These are phyloP conservation scores for Elysia crispata DNA, from an alignment of 2,888 invertebrate genomes.

Conservation along the genomic window DNA sequence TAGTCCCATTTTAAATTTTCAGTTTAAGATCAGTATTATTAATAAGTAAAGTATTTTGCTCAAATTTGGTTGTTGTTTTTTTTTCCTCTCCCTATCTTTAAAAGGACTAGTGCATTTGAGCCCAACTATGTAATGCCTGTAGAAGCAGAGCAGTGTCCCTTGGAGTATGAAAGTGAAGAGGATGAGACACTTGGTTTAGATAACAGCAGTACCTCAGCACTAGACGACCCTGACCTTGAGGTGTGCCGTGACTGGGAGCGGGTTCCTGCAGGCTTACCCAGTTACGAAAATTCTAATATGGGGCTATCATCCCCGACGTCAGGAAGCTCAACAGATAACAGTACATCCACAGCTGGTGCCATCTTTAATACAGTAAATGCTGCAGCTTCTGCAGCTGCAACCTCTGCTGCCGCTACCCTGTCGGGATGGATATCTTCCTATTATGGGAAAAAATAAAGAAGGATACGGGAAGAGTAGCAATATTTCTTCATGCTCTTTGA, in stretches of 20 bases:
- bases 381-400: no score
- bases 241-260: slow-evolving; percentile 90
- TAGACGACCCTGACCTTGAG: slow-evolving; percentile 50
- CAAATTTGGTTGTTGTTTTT: no score
- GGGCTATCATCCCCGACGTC: slow-evolving; percentile 37
- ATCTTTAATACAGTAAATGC: slow-evolving; percentile 29
- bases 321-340: slow-evolving; percentile 22
- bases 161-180: slow-evolving; percentile 77
- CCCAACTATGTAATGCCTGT: slow-evolving; percentile 36
- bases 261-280: slow-evolving; percentile 76
- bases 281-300: slow-evolving; percentile 36
- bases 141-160: slow-evolving; percentile 29
- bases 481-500: no score
- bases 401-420: slow-evolving; percentile 41
- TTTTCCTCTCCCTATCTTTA: background rate
- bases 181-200: slow-evolving; percentile 80
- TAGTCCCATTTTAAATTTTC: no score
- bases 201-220: slow-evolving; percentile 79
- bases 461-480: no score
- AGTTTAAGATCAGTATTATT: no score
- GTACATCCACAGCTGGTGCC: slow-evolving; percentile 43
- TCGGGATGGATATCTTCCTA: slow-evolving; percentile 45
- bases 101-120: slow-evolving; percentile 38
- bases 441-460: background rate
- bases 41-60: no score